Evolutionary conservation across 2,113 vertebrate genomes (phyloP).

Genomic region (Cheirogaleus medius): DNA sequence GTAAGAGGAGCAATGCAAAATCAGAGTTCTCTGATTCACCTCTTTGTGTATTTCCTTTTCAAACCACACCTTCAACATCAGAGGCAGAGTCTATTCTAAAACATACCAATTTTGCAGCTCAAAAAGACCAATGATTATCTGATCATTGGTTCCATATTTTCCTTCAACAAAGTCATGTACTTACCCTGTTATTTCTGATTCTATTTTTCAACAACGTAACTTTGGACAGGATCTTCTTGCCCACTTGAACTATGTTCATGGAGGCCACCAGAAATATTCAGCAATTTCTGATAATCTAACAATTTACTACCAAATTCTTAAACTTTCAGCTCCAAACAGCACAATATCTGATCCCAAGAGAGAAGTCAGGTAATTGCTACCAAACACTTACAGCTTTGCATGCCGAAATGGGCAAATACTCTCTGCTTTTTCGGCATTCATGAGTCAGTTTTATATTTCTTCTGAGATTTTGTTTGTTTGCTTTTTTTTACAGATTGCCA

Average conservation of each 20-base stretch:
- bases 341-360: neutral
- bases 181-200: neutral
- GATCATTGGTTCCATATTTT: neutral
- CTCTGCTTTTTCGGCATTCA: neutral
- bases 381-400: neutral
- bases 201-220: neutral
- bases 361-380: neutral
- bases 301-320: neutral
- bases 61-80: neutral
- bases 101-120: neutral
- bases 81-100: neutral
- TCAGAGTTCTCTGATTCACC: neutral
- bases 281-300: neutral
- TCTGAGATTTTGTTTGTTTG: neutral
- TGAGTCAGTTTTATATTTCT: neutral
- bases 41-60: neutral
- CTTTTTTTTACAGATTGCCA: neutral
- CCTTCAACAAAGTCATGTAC: neutral
- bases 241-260: neutral
- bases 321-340: neutral
- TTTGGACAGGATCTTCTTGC: neutral
- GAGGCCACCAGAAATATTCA: neutral
- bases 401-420: neutral
- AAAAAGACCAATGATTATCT: neutral
- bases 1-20: neutral